Conservation (phyloP, 2,888 invertebrate species). For the Dorcus hopei region DNA sequence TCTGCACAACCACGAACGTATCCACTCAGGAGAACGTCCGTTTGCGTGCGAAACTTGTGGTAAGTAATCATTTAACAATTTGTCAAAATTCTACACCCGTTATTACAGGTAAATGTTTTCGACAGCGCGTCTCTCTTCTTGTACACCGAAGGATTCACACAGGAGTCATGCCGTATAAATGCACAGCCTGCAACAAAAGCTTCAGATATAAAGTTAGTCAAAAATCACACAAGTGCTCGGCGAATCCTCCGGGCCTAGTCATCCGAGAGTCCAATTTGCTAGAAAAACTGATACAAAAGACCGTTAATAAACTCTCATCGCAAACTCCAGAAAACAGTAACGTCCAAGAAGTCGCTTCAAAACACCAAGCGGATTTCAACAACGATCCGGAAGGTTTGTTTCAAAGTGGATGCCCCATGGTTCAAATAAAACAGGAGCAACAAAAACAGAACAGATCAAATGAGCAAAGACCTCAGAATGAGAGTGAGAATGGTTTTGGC, state of each 20-base stretch:
- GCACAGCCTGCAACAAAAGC: constrained; percentile 74
- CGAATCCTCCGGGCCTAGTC: constrained; percentile 59
- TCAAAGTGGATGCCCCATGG: no score
- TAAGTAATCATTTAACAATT: constrained; percentile 39
- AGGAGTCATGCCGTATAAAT: constrained; percentile 83
- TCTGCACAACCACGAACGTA: constrained; percentile 80
- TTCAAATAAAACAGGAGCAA: no score
- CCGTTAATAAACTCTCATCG: neutral
- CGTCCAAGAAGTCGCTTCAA: no score
- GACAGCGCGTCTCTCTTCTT: constrained; percentile 80
- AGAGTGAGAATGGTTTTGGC: no score
- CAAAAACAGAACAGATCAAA: no score
- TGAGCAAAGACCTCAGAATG: no score
- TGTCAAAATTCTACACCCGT: neutral
- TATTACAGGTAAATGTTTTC: constrained; percentile 75
- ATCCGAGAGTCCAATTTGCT: constrained; percentile 38
- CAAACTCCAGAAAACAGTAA: no score
- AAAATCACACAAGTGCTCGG: constrained; percentile 75
- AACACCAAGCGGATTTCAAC: no score
- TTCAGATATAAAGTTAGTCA: constrained; percentile 85
- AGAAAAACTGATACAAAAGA: constrained; percentile 17
- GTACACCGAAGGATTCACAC: constrained; percentile 83
- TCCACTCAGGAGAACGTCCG: constrained; percentile 82
- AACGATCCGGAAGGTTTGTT: no score
- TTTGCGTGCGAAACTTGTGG: constrained; percentile 86